Evolutionary conservation across 2,113 vertebrate species (phyloP).

Genomic region (Aleadryas rufinucha): DNA sequence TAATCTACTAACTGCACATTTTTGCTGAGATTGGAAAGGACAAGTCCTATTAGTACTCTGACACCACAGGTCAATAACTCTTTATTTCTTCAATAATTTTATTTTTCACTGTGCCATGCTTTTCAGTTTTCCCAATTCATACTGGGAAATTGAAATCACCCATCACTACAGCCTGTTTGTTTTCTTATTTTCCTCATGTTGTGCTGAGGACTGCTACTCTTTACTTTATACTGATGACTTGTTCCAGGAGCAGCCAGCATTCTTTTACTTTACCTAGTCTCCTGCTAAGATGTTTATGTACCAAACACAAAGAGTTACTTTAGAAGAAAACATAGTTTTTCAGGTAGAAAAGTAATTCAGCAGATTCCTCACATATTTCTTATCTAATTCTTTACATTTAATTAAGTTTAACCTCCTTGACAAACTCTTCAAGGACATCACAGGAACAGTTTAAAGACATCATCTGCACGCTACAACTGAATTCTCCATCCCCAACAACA

Average conservation of each 20-base stretch:
- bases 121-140: slow-evolving; percentile 65
- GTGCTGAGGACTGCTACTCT: background rate
- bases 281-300: background rate
- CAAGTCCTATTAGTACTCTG: slow-evolving; percentile 71
- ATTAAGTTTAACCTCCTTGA: background rate
- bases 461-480: fast-evolving
- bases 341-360: background rate
- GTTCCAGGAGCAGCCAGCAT: background rate
- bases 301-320: background rate
- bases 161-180: slow-evolving; percentile 22
- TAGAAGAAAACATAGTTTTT: background rate
- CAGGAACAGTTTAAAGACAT: background rate
- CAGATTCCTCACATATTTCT: background rate
- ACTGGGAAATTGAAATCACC: slow-evolving; percentile 64
- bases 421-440: background rate
- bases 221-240: background rate
- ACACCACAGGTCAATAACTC: slow-evolving; percentile 73
- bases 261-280: background rate
- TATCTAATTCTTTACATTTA: background rate
- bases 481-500: background rate
- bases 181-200: slow-evolving; percentile 36
- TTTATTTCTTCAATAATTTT: slow-evolving; percentile 73
- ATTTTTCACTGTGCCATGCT: slow-evolving; percentile 60
- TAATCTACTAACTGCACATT: slow-evolving; percentile 74
- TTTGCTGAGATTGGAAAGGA: slow-evolving; percentile 71